A percentile compares a stretch with the other conserved stretches of the same genome.
phyloP scores from a whole-genome alignment of 2,113 vertebrate species.

The Pedionomus torquatus region DNA sequence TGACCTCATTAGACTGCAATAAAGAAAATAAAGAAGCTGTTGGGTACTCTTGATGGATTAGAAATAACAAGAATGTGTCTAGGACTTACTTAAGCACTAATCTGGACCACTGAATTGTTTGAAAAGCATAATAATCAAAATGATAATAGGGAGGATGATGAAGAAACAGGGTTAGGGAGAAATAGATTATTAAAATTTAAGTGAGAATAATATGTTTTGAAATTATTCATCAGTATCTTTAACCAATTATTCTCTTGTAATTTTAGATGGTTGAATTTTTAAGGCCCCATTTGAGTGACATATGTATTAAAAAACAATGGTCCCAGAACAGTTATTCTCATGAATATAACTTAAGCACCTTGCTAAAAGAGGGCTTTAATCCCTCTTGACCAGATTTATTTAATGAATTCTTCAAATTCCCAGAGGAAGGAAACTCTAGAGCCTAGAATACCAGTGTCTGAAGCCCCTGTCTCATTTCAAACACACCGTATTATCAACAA shows the following conservation, averaged over 20 bases:
- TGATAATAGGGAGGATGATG: not conserved
- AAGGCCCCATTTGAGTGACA: not conserved
- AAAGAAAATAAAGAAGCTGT: conserved; percentile 38
- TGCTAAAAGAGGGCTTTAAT: conserved; percentile 11
- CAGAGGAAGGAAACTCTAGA: not conserved
- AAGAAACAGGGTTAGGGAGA: not conserved
- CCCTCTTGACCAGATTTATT: conserved; percentile 7
- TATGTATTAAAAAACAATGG: not conserved
- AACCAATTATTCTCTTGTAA: not conserved
- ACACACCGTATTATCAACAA: not conserved
- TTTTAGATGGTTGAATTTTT: not conserved
- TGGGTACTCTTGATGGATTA: conserved; percentile 33
- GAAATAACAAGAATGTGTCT: conserved; percentile 46
- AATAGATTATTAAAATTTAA: not conserved
- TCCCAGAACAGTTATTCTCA: not conserved
- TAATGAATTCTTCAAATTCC: conserved; percentile 30
- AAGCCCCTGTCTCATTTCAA: not conserved
- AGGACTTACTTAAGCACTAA: not conserved
- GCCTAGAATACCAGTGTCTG: not conserved
- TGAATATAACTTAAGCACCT: not conserved
- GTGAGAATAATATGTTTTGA: not conserved
- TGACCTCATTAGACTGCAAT: conserved; percentile 47
- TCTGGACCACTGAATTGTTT: not conserved
- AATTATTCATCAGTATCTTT: not conserved
- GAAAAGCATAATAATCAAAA: too few species aligned